Base-by-base conservation (phyloP, 2,888 invertebrate genomes). In the Trachelus iudaicus region DNA sequence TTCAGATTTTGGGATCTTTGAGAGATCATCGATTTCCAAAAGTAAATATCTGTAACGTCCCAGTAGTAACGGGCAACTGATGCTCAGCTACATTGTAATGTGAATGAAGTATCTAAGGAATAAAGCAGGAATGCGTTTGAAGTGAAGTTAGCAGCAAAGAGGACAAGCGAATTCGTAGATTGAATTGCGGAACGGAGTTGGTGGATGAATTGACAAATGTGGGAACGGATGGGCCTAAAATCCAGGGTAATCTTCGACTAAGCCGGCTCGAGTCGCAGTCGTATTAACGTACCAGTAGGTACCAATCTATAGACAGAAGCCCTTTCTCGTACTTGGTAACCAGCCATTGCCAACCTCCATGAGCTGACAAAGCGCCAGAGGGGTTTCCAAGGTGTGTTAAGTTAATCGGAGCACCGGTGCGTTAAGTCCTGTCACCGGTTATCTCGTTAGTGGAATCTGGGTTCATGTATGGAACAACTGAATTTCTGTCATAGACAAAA, bases 91-190 rank as follows among this genome's bases (percentile, higher is more conserved):
- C 89, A 89, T 88, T 89, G 89, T 88, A 85, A 85, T 85, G 85
- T 83, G 87, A 69, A 15, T 84, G 88, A 90, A 88, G 88, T 85
- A 83, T 86, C 85, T 89, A 90, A 90, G 87, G 81, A 85, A 87
- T 87, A 90, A 89, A 90, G 90, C 89, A 87, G 87, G 87, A 89
- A 87, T 89, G 85, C 85, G 86, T 87, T 88, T 89, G 88, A 89
- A 89, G 85, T 86, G 87, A 37, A 84, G 83, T 87, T 87, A 88
- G 85, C 77, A 73, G 79, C 76, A 75, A 79, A 79, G 79, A 76
- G 77, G 75, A 83, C 79, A 73, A 73, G 77, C 3, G n/a, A 69
- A 68, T 13, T 12, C 9, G 34, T 23, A n/a, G 34, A 15, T 34
- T 31, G 69, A 33, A 30, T 31, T 69, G 31, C 15, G 11, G 9